Conservation (phyloP, 2,797 vertebrate species). For the Fundulus diaphanus region DNA sequence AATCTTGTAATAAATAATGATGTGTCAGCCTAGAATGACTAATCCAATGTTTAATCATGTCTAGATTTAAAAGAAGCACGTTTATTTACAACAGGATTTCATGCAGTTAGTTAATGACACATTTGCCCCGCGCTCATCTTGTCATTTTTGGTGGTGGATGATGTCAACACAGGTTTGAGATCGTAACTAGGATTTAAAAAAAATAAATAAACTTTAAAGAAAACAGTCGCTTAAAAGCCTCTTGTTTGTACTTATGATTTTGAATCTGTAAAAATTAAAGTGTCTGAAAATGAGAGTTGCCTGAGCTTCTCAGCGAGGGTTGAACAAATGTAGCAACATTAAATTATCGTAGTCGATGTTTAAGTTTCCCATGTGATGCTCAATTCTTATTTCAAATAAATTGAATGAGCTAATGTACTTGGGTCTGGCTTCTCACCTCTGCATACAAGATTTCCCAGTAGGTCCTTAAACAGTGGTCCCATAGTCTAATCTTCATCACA, state of each 20-base stretch:
- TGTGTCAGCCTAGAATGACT: background rate
- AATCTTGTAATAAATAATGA: background rate
- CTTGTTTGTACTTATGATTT: background rate
- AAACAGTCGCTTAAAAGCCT: too few relatives aligned
- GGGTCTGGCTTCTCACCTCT: background rate
- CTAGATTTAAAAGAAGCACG: background rate
- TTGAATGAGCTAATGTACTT: background rate
- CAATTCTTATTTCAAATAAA: background rate
- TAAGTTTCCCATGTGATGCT: background rate
- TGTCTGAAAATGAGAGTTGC: background rate
- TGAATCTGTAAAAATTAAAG: background rate
- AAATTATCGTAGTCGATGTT: background rate
- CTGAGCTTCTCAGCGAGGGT: background rate
- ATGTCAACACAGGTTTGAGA: background rate
- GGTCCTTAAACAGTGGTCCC: background rate
- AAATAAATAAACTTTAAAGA: background rate
- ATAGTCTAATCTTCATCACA: background rate
- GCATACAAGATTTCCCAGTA: background rate
- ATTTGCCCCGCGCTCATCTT: background rate
- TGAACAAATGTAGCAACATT: background rate
- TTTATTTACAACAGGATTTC: background rate
- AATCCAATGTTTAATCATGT: background rate
- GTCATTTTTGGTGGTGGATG: background rate
- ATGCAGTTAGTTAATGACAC: background rate
- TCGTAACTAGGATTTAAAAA: background rate